Percentiles rank a stretch among this genome's conserved stretches.
phyloP scores from a whole-genome alignment of 2,888 invertebrate species.

The Tortricodes alternella region DNA sequence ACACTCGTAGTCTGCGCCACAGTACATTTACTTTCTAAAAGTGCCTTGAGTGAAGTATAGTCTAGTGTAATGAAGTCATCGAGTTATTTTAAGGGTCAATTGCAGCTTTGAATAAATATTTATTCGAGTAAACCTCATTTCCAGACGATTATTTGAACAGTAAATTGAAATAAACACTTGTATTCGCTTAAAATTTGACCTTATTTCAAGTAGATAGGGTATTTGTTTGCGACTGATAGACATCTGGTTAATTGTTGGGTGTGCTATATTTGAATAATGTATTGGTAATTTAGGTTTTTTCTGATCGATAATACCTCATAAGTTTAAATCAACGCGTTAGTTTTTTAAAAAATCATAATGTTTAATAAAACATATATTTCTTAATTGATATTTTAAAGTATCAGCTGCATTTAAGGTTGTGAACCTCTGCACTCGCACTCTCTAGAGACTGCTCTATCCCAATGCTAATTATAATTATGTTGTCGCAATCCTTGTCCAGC shows the following conservation, averaged over 20 bases:
- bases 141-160: background rate
- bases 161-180: background rate
- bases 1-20: conserved; percentile 47
- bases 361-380: too few relatives aligned
- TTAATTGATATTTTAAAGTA: background rate
- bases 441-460: background rate
- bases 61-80: conserved; percentile 5
- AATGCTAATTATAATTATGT: conserved; percentile 24
- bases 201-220: background rate
- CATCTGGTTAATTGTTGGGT: too few relatives aligned
- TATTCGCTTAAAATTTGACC: background rate
- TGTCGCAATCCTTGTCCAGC: conserved; percentile 12
- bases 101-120: conserved; percentile 5
- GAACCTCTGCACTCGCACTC: conserved; percentile 8
- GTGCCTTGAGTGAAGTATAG: conserved; percentile 75
- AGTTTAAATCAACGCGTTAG: too few relatives aligned
- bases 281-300: too few relatives aligned
- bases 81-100: conserved; percentile 4
- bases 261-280: too few relatives aligned
- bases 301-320: too few relatives aligned
- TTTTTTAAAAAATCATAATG: too few relatives aligned
- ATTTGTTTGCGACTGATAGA: background rate
- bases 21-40: conserved; percentile 71
- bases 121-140: background rate
- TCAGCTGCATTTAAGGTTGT: conserved; percentile 14